Conservation (phyloP, 2,888 invertebrate species). For the Eristalis intricaria region DNA sequence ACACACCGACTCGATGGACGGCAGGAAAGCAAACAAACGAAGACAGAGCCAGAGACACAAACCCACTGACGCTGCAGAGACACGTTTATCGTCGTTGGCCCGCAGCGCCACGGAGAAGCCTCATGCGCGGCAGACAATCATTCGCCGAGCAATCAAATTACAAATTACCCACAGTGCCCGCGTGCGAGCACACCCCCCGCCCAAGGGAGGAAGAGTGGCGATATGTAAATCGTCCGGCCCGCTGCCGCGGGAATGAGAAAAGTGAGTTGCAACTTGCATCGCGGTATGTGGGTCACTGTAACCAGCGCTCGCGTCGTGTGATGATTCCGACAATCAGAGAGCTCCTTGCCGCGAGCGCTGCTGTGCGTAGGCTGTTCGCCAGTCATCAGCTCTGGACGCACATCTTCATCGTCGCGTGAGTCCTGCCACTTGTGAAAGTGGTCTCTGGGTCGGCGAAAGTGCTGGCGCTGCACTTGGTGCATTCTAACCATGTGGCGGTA, state of each 20-base stretch:
- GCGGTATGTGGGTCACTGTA: slow-evolving; percentile 52
- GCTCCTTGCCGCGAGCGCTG: slow-evolving; percentile 16
- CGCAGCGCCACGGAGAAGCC: slow-evolving; percentile 21
- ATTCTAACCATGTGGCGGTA: neutral
- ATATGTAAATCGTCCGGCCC: slow-evolving; percentile 43
- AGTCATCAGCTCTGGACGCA: slow-evolving; percentile 17
- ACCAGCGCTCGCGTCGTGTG: slow-evolving; percentile 18
- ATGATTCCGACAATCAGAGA: slow-evolving; percentile 50
- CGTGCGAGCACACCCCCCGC: neutral
- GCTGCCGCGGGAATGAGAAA: slow-evolving; percentile 22
- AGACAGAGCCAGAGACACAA: slow-evolving; percentile 13
- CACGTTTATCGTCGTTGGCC: slow-evolving; percentile 33
- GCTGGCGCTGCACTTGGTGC: neutral
- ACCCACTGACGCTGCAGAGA: slow-evolving; percentile 27
- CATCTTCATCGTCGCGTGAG: slow-evolving; percentile 33
- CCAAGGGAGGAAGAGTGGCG: slow-evolving; percentile 8
- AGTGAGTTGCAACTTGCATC: slow-evolving; percentile 46
- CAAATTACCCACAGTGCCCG: slow-evolving; percentile 40
- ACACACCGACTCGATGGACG: neutral
- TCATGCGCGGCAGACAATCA: slow-evolving; percentile 43
- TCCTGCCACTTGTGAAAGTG: slow-evolving; percentile 53
- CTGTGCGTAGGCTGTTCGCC: slow-evolving; percentile 53
- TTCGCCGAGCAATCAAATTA: slow-evolving; percentile 57
- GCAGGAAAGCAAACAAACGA: neutral
- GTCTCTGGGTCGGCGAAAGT: slow-evolving; percentile 50